Evolutionary conservation across 2,113 vertebrate species (phyloP).

Genomic region (Oriolus oriolus): DNA sequence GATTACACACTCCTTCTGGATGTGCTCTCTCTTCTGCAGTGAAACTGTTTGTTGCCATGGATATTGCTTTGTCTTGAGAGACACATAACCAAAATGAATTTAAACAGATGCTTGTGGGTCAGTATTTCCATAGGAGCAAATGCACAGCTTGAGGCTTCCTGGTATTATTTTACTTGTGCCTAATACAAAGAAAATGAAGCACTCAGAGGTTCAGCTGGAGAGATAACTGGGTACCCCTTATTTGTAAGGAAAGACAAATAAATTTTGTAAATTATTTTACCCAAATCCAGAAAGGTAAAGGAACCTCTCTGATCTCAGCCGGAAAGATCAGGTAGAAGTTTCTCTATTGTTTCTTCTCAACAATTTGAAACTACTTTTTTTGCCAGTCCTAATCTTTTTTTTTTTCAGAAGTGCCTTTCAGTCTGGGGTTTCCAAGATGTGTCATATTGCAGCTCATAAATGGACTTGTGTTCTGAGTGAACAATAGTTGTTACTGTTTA

Average conservation of each 20-base stretch:
- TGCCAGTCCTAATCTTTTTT: not conserved
- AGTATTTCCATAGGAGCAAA: conserved; percentile 56
- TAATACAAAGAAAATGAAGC: not conserved
- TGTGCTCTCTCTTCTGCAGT: conserved; percentile 15
- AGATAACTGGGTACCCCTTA: not conserved
- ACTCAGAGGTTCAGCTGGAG: not conserved
- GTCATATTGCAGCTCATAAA: conserved; percentile 59
- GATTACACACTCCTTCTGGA: not conserved
- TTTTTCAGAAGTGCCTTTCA: conserved; percentile 24
- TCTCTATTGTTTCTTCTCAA: conserved; percentile 14
- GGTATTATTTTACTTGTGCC: not conserved
- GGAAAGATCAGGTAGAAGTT: conserved; percentile 2
- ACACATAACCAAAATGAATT: conserved; percentile 43
- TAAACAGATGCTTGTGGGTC: conserved; percentile 59
- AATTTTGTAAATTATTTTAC: not conserved
- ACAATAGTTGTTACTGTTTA: conserved; percentile 63
- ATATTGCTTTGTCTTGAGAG: conserved; percentile 65
- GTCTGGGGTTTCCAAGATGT: conserved; percentile 37
- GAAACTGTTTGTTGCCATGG: conserved; percentile 67
- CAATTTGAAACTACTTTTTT: conserved; percentile 22
- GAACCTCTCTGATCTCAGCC: not conserved
- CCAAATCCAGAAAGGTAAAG: not conserved
- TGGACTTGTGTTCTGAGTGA: conserved; percentile 52
- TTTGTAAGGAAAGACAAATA: not conserved
- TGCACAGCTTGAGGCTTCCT: not conserved